phyloP scores from a whole-genome alignment of 2,888 invertebrate genomes.

The Rapana venosa region DNA sequence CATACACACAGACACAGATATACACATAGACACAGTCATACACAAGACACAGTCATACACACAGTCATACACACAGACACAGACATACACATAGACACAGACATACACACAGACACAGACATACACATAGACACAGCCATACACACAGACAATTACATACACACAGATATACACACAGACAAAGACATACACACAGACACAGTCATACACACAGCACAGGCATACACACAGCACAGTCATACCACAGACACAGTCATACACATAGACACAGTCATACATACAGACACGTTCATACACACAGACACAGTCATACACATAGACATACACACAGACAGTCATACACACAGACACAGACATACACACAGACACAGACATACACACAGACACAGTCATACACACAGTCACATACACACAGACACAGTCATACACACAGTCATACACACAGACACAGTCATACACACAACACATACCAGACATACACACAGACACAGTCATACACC shows the following conservation, averaged over 20 bases:
- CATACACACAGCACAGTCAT: not conserved
- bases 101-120: not conserved
- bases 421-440: not conserved
- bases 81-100: not conserved
- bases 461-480: not conserved
- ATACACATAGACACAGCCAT: not conserved
- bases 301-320: too few relatives aligned
- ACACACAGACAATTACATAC: not conserved
- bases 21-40: not conserved
- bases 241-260: not conserved
- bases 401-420: not conserved
- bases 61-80: not conserved
- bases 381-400: not conserved
- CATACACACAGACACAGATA: not conserved
- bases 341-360: not conserved
- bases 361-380: not conserved
- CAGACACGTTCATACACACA: too few relatives aligned
- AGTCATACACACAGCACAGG: not conserved
- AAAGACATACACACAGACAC: too few relatives aligned
- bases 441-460: not conserved
- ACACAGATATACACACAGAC: not conserved
- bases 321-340: not conserved
- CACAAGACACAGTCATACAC: not conserved
- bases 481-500: not conserved
- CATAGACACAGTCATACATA: not conserved